Evolutionary conservation across 2,888 invertebrate genomes (phyloP).

Genomic region (Petrophora chlorosata): DNA sequence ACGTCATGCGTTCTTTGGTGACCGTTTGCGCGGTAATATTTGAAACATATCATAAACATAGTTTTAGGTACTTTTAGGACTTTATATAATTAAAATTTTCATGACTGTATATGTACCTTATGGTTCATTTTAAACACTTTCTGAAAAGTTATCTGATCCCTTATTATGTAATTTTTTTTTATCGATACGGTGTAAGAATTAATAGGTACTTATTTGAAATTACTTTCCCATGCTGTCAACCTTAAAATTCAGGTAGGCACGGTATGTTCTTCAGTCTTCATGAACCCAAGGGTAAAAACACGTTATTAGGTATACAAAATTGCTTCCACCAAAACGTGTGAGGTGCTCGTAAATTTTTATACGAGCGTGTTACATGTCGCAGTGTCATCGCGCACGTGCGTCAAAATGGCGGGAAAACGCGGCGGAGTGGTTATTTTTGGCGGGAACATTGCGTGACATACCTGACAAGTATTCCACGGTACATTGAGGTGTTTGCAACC

Average conservation of each 20-base stretch:
- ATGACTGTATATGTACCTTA: no score
- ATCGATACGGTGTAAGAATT: no score
- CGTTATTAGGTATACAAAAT: slow-evolving; percentile 41
- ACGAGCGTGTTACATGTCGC: slow-evolving; percentile 60
- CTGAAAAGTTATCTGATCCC: no score
- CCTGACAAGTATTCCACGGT: slow-evolving; percentile 57
- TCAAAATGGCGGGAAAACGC: slow-evolving; percentile 48
- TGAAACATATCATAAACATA: no score
- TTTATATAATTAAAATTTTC: no score
- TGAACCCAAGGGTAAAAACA: slow-evolving; percentile 12
- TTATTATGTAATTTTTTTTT: no score
- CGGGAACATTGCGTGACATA: slow-evolving; percentile 64
- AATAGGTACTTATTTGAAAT: no score
- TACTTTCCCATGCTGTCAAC: no score
- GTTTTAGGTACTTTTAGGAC: no score
- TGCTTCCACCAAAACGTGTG: slow-evolving; percentile 52
- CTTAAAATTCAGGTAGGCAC: background rate
- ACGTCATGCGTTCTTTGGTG: no score
- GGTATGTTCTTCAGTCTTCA: background rate
- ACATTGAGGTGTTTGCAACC: slow-evolving; percentile 49
- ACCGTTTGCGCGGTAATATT: no score
- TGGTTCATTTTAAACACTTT: no score
- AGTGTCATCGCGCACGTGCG: slow-evolving; percentile 52
- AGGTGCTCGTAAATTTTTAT: slow-evolving; percentile 71
- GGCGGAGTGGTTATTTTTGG: slow-evolving; percentile 52